phyloP scores from a whole-genome alignment of 2,113 vertebrate genomes.

The Elaphurus davidianus region DNA sequence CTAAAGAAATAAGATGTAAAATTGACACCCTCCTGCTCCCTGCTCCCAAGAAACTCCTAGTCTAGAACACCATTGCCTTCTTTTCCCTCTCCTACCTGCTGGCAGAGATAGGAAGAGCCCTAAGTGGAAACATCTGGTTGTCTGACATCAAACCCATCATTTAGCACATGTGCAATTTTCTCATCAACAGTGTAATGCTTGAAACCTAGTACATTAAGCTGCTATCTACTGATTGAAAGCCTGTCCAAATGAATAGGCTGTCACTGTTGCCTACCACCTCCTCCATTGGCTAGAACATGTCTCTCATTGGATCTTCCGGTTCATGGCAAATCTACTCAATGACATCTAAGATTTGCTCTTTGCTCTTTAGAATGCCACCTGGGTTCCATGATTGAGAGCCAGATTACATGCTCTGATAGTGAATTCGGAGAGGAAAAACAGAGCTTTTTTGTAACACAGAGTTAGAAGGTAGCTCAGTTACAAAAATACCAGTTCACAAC shows the following conservation, averaged over 20 bases:
- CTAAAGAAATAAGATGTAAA: not conserved
- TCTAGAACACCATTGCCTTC: not conserved
- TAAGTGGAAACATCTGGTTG: conserved; percentile 56
- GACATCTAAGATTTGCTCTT: not conserved
- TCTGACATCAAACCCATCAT: conserved; percentile 45
- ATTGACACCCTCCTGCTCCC: not conserved
- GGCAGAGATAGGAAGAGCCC: conserved; percentile 7
- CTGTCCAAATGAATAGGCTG: not conserved
- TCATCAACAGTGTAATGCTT: conserved; percentile 46
- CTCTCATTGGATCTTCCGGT: not conserved
- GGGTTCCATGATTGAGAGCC: conserved; percentile 4
- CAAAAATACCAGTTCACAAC: not conserved
- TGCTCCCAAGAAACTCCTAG: not conserved
- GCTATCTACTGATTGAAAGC: conserved; percentile 38
- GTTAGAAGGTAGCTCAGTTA: not conserved
- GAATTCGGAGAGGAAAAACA: not conserved
- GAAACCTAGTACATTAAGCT: not conserved
- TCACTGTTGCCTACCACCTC: not conserved
- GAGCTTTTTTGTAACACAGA: not conserved
- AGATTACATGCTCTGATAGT: not conserved
- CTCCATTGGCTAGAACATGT: not conserved
- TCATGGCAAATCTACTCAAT: not conserved
- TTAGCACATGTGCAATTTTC: conserved; percentile 40
- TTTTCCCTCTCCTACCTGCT: not conserved
- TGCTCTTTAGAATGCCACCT: not conserved